Evolutionary conservation across 2,888 invertebrate species (phyloP).

Genomic region (Tenthredo amoena): DNA sequence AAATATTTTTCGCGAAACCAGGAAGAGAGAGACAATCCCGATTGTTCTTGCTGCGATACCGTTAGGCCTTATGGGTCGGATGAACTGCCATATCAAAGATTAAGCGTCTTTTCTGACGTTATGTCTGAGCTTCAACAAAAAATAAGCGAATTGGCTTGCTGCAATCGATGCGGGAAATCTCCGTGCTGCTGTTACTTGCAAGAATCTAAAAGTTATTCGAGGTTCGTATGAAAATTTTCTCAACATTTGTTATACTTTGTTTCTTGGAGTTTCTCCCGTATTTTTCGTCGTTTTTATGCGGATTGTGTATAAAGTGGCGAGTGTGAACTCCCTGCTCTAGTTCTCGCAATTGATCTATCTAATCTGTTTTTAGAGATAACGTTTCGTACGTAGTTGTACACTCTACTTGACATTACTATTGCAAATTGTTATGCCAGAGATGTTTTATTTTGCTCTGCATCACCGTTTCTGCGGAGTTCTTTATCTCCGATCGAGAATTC

Average conservation of each 20-base stretch:
- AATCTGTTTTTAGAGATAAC: not conserved
- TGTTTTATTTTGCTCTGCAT: not conserved
- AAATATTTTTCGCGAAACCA: constrained; percentile 63
- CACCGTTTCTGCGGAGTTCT: not conserved
- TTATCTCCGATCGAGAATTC: not conserved
- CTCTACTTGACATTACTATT: not conserved
- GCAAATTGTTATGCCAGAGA: not conserved
- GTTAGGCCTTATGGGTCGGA: constrained; percentile 61
- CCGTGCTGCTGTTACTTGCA: constrained; percentile 63
- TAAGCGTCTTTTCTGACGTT: constrained; percentile 66
- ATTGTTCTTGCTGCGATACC: constrained; percentile 52
- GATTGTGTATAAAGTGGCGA: not conserved
- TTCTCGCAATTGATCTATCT: not conserved
- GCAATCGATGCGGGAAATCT: constrained; percentile 61
- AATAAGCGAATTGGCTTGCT: constrained; percentile 64
- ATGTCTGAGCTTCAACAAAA: constrained; percentile 70
- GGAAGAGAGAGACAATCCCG: constrained; percentile 55
- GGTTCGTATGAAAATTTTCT: not conserved
- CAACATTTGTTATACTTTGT: not conserved
- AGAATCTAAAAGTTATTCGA: constrained; percentile 14
- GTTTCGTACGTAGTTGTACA: not conserved
- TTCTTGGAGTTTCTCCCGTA: too few relatives aligned
- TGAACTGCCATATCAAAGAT: constrained; percentile 67
- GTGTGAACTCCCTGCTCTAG: not conserved
- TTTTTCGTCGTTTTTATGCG: not conserved